Percentiles rank a stretch among this genome's conserved stretches.
These are phyloP conservation scores for Nephrotoma appendiculata DNA, from an alignment of 2,888 invertebrate genomes.

Conservation along the genomic window DNA sequence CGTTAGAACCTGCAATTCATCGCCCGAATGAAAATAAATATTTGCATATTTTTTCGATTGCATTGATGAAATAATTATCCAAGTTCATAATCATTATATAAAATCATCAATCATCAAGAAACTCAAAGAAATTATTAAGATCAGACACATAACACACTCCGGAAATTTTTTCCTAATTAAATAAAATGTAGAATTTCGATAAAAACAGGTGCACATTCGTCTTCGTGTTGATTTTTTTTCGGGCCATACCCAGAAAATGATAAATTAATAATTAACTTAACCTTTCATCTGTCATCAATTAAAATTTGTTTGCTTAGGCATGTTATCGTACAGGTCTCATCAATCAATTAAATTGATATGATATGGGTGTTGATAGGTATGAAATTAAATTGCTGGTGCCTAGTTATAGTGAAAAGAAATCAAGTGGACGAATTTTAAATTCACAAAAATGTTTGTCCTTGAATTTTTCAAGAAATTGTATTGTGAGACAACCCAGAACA, in stretches of 20 bases:
- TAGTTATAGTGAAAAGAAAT: background rate
- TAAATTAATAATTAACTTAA: background rate
- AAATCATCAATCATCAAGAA: background rate
- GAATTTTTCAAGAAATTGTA: background rate
- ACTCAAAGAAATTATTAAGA: background rate
- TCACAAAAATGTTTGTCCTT: background rate
- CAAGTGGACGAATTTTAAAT: background rate
- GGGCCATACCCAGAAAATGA: background rate
- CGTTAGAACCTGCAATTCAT: too few relatives aligned
- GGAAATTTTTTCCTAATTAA: background rate
- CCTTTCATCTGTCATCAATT: background rate
- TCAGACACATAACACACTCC: background rate
- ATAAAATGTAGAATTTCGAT: background rate
- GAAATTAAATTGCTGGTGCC: background rate
- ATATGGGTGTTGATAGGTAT: background rate
- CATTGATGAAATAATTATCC: background rate
- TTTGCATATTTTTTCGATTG: background rate
- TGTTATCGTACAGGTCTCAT: background rate
- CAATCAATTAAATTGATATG: background rate
- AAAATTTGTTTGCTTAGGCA: background rate
- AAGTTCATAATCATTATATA: background rate
- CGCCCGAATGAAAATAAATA: background rate
- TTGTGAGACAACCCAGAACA: background rate
- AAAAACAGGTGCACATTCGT: background rate
- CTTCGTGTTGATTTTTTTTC: background rate